Conservation (phyloP, 2,888 invertebrate species). For the Nephrotoma guestfalica region DNA sequence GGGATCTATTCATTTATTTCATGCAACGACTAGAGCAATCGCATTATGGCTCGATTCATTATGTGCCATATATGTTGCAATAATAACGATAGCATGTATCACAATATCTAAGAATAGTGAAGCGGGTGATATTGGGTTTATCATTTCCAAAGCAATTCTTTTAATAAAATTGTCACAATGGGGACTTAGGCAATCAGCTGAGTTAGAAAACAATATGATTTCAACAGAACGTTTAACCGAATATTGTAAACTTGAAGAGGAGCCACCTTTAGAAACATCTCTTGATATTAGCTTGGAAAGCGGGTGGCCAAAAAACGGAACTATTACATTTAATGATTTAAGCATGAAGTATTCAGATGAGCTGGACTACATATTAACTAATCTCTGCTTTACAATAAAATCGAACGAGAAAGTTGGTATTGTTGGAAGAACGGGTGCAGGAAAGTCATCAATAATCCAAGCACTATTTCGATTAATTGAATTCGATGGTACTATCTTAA, state of each 20-base stretch:
- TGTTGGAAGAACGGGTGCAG: constrained; percentile 68
- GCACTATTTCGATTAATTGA: constrained; percentile 64
- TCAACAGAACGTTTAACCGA: constrained; percentile 74
- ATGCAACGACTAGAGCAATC: constrained; percentile 81
- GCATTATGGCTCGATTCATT: constrained; percentile 84
- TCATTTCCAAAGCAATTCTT: constrained; percentile 55
- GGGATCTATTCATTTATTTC: constrained; percentile 64
- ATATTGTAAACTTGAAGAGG: constrained; percentile 47
- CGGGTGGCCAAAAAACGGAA: constrained; percentile 47
- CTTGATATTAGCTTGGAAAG: constrained; percentile 11
- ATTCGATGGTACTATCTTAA: constrained; percentile 49
- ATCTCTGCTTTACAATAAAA: constrained; percentile 41
- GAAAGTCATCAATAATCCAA: constrained; percentile 54
- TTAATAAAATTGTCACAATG: constrained; percentile 63
- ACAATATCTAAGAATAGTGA: constrained; percentile 40
- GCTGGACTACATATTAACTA: constrained; percentile 52
- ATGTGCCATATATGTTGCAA: constrained; percentile 69
- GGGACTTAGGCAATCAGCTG: constrained; percentile 77
- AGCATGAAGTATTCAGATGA: constrained; percentile 46
- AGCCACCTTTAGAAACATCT: constrained; percentile 24
- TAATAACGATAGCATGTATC: constrained; percentile 72
- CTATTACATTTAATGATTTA: constrained; percentile 43
- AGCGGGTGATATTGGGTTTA: constrained; percentile 55
- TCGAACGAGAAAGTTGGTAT: constrained; percentile 45
- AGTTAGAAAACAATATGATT: constrained; percentile 67